These are phyloP conservation scores for Rutilus rutilus DNA, from an alignment of 2,113 vertebrate species.

Conservation along the genomic window DNA sequence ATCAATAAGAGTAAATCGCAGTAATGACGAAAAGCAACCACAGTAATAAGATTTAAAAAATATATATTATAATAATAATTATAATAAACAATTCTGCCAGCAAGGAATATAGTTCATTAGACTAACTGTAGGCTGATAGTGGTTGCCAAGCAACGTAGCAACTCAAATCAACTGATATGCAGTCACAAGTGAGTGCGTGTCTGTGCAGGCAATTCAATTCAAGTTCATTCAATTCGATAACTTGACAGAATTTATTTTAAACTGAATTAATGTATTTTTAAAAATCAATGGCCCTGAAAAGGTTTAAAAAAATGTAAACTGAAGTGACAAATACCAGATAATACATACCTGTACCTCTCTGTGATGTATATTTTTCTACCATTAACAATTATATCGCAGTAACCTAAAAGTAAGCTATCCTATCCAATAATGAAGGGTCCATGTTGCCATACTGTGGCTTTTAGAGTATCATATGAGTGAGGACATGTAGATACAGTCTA, in stretches of 20 bases:
- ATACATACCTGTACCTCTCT: background rate
- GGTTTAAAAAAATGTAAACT: too few species aligned
- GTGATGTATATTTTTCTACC: background rate
- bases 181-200: background rate
- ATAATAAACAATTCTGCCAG: background rate
- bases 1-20: background rate
- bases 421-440: background rate
- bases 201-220: background rate
- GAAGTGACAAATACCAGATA: background rate
- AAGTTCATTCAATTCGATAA: background rate
- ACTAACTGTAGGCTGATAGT: background rate
- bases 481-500: constrained; percentile 24
- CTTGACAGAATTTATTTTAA: background rate
- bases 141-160: background rate
- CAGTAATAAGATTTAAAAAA: background rate
- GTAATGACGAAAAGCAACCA: background rate
- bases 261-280: background rate
- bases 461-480: background rate
- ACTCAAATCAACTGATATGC: background rate
- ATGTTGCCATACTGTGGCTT: background rate
- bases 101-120: background rate
- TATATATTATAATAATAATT: background rate
- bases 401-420: background rate
- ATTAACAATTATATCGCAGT: background rate
- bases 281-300: too few species aligned